Conservation (phyloP, 1,140 invertebrate species). For the Nasonia giraulti region DNA sequence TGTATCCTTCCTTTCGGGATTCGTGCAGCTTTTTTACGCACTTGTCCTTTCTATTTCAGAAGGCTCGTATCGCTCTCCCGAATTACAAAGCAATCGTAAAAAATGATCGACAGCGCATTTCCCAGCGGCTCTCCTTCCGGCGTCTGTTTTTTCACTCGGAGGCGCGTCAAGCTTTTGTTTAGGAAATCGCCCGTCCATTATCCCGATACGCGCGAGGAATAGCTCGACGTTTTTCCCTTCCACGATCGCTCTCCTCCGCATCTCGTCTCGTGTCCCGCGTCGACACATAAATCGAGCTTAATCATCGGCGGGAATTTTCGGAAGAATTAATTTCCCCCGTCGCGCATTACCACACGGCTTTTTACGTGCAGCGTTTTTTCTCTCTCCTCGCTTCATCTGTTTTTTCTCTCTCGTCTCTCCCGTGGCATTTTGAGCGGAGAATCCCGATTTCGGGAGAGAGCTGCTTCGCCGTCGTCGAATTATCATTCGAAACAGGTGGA, state of each 20-base stretch:
- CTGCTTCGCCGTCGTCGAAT: background rate
- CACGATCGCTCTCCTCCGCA: background rate
- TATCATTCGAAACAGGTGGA: constrained; percentile 32
- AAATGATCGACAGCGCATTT: constrained; percentile 5
- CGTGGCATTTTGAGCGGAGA: background rate
- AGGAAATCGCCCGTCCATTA: constrained; percentile 31
- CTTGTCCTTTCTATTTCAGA: no score
- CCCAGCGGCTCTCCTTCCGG: background rate
- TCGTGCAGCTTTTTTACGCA: background rate
- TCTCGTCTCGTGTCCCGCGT: background rate
- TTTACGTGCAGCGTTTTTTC: background rate
- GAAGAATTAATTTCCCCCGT: constrained; percentile 40
- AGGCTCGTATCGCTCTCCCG: background rate
- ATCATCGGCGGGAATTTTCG: constrained; percentile 38
- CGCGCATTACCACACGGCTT: constrained; percentile 25
- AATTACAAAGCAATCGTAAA: background rate
- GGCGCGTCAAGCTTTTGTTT: constrained; percentile 24
- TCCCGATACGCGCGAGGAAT: constrained; percentile 3
- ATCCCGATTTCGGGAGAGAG: constrained; percentile 7
- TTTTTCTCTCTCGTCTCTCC: background rate
- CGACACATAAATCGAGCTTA: constrained; percentile 32
- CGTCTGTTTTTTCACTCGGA: background rate
- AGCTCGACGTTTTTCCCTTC: background rate
- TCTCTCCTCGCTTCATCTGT: background rate
- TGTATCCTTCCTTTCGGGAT: constrained; percentile 57